Conservation (phyloP, 2,888 invertebrate genomes). For the Pediacus dermestoides region DNA sequence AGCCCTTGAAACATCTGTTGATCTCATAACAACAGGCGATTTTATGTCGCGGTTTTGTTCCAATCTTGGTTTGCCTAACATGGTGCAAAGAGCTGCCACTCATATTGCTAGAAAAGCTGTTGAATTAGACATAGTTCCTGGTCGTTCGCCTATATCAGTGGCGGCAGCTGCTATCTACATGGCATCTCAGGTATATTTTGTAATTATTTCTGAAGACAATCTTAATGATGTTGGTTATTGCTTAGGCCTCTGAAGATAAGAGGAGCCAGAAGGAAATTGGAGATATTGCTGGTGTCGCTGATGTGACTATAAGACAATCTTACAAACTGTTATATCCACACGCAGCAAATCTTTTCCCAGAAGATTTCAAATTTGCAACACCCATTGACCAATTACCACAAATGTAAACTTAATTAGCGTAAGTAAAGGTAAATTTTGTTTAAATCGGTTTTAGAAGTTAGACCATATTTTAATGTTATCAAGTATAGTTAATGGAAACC, state of each 20-base stretch:
- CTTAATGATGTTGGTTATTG: slow-evolving; percentile 39
- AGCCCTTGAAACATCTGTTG: slow-evolving; percentile 93
- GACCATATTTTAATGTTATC: no score
- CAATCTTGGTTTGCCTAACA: slow-evolving; percentile 85
- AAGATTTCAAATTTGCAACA: slow-evolving; percentile 92
- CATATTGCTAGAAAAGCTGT: slow-evolving; percentile 96
- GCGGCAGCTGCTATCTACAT: slow-evolving; percentile 99
- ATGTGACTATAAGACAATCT: slow-evolving; percentile 95
- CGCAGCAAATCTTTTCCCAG: slow-evolving; percentile 89
- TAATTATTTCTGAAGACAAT: slow-evolving; percentile 4
- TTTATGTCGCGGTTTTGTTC: slow-evolving; percentile 99
- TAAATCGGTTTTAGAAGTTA: no score
- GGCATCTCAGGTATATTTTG: slow-evolving; percentile 74
- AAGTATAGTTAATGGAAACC: no score
- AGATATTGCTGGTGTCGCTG: slow-evolving; percentile 97
- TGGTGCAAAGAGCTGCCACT: slow-evolving; percentile 90
- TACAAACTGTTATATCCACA: slow-evolving; percentile 97
- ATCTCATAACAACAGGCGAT: slow-evolving; percentile 96
- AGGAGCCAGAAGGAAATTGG: slow-evolving; percentile 97
- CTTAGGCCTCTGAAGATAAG: slow-evolving; percentile 83
- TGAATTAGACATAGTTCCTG: slow-evolving; percentile 95
- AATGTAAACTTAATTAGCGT: slow-evolving; percentile 64
- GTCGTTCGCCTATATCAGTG: slow-evolving; percentile 96
- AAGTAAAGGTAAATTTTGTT: no score
- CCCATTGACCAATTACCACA: slow-evolving; percentile 92